Evolutionary conservation across 2,113 vertebrate genomes (phyloP), one percentile per base, ranked within the genome.

Genomic region (Sardina pilchardus): DNA sequence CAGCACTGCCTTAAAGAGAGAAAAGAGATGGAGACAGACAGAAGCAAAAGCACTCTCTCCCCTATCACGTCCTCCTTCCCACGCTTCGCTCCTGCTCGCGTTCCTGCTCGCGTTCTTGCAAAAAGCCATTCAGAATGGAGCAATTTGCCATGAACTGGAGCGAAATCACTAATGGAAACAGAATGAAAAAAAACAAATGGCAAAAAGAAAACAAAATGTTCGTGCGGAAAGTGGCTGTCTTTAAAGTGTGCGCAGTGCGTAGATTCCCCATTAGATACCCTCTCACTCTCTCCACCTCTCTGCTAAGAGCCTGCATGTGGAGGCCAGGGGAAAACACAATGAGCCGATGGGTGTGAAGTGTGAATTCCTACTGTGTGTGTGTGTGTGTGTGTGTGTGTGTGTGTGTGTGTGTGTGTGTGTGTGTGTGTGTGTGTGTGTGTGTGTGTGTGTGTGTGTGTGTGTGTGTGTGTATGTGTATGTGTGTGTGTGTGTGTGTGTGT

Each of bases 401-500:
- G 63, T 12, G 14, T 12, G 14, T 14, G 63, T 12, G 63, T 71
- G 63, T 71, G 26, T 30, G 26, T 30, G 53, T 59, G 53, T 71
- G 6, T 30, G 26, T 34, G 6, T 3, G 30, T 10, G 26, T 34
- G 30, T 10, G 6, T 67, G 24, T 30, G 6, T 30, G 26, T 71
- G 26, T 71, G 63, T 71, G 63, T 71, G 63, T 59, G 19, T 53
- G 63, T 26, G 8, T 26, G 12, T 2, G n/a, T 7, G 63, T 10
- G 63, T 10, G 63, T 10, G 63, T 12, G 42, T 75, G 78, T 42
- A 24, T 21, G 5, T 24, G 21, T 19, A 6, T 71, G 14, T 24
- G 4, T 19, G 17, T 44, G 83, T n/a, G 34, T 84, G 39, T 71
- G 16, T 87, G 81, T 83, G 84, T 45, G 85, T 44, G 47, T 9